A percentile compares a stretch with the other conserved stretches of the same genome.
Conservation (phyloP, 1,140 invertebrate species). For the Polypedilum vanderplanki region DNA sequence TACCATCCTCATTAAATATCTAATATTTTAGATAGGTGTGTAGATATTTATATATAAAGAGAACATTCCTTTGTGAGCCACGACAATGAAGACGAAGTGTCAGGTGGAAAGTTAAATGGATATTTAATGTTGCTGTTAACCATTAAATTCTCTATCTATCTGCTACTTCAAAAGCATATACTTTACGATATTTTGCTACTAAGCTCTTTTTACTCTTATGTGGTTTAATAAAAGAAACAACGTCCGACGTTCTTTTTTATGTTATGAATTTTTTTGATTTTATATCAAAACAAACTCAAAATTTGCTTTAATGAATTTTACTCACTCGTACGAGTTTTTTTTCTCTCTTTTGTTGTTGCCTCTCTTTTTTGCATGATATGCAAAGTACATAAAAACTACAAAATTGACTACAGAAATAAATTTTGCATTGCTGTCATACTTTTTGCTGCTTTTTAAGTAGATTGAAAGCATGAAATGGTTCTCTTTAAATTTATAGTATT, state of each 20-base stretch:
- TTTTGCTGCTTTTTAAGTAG: too few species aligned
- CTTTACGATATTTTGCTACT: not conserved
- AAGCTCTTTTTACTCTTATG: not conserved
- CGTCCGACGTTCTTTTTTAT: not conserved
- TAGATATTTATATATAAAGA: not conserved
- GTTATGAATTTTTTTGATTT: conserved; percentile 7
- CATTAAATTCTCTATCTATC: not conserved
- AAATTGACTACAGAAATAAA: not conserved
- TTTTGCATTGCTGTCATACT: not conserved
- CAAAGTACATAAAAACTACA: not conserved
- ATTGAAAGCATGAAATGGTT: too few species aligned
- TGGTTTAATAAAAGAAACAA: conserved; percentile 5
- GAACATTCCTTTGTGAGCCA: not conserved
- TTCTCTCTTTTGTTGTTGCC: too few species aligned
- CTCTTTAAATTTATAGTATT: too few species aligned
- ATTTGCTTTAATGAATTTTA: not conserved
- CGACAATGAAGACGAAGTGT: not conserved
- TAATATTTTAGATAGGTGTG: not conserved
- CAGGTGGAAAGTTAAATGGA: not conserved
- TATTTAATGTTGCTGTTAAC: conserved; percentile 13
- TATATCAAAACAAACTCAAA: not conserved
- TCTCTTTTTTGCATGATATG: not conserved
- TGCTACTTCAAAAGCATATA: not conserved
- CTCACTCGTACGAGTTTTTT: not conserved
- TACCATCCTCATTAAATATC: not conserved